These are phyloP conservation scores for Catagonus wagneri DNA, from an alignment of 2,113 vertebrate species.

Conservation along the genomic window DNA sequence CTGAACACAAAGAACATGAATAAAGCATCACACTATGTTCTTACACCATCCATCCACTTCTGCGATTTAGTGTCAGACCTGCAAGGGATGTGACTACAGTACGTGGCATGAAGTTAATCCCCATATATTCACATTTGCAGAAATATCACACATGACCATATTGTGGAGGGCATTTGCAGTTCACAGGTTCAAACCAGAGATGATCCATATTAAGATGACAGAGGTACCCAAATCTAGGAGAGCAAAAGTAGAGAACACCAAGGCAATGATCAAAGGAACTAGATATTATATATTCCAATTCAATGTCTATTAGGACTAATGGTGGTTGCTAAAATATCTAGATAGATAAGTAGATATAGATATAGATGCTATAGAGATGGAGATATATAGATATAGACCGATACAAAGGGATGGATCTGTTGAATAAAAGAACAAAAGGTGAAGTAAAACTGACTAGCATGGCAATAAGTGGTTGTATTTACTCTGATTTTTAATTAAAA, in stretches of 20 bases:
- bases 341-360: neutral
- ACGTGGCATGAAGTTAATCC: neutral
- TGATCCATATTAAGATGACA: neutral
- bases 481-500: slow-evolving; percentile 55
- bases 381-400: neutral
- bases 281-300: neutral
- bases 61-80: neutral
- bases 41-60: neutral
- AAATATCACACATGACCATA: neutral
- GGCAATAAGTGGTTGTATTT: neutral
- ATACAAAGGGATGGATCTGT: neutral
- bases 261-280: neutral
- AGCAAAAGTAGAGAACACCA: neutral
- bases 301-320: neutral
- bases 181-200: slow-evolving; percentile 22
- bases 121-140: slow-evolving; percentile 25
- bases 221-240: neutral
- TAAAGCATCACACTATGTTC: neutral
- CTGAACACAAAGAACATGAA: slow-evolving; percentile 19
- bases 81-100: neutral
- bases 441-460: neutral
- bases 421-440: neutral
- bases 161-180: neutral
- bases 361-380: neutral
- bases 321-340: neutral